Base-by-base conservation (phyloP, 2,888 invertebrate genomes). In the Heliconius ethilla region DNA sequence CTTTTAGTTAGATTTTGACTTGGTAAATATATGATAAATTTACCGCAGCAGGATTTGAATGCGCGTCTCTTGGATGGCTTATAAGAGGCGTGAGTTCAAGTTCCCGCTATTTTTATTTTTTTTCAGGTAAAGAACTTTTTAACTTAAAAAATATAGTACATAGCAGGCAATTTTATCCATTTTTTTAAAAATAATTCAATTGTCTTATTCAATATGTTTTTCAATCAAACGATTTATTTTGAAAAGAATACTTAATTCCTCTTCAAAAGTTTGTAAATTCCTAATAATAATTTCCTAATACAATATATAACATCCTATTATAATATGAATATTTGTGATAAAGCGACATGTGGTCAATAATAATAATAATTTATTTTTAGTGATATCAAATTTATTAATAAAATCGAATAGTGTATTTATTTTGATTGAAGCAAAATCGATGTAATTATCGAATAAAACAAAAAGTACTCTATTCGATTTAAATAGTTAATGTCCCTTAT, bases 351-450 rank as follows among this genome's bases (percentile, higher is more conserved):
- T 51, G 70, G 27, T 70, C n/a, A 72, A 72, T 59, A 72, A 72
- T 72, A 33, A 51, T 55, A 11, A 40, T 70, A 78, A 40, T 70
- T 79, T 78, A 79, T 79, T 77, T 79, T 70, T 76, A 70, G 4
- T 37, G 75, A 70, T 75, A 75, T 75, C 79, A 73, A 70, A 78
- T 75, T 77, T 78, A 11, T 59, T 59, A 66, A 69, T 65, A n/a
- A 45, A 45, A 72, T 62, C 13, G 13, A 55, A 33, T n/a, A 55
- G 51, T n/a, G 72, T 22, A 59, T n/a, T 59, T 70, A 29, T 29
- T 22, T n/a, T 33, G 0, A 33, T 25, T 33, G 11, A 15, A 25
- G 4, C 29, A 70, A n/a, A 70, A 55, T 70, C 18, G 13, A 70
- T 51, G 22, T 3, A 9, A 18, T 10, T 15, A 27, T 69, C 10